A percentile compares a stretch with the other conserved stretches of the same genome.
These are phyloP conservation scores for Meteorus colon DNA, from an alignment of 2,888 invertebrate species.

Conservation along the genomic window DNA sequence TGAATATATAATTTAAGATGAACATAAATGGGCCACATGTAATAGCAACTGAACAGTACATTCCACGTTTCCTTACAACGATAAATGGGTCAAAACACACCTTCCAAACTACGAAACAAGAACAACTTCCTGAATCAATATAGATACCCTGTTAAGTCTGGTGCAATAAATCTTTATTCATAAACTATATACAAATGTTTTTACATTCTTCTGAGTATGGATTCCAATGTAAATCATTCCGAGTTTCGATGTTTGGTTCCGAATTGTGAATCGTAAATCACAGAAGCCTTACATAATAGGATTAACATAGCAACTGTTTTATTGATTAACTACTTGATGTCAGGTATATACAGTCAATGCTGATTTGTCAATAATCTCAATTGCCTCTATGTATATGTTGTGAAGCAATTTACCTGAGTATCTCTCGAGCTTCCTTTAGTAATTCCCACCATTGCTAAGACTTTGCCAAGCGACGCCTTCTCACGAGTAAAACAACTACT, in stretches of 20 bases:
- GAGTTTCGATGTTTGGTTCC: not conserved
- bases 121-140: not conserved
- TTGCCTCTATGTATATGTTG: constrained; percentile 2
- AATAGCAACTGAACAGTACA: too few relatives aligned
- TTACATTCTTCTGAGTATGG: not conserved
- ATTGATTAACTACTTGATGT: constrained; percentile 27
- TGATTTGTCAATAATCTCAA: constrained; percentile 39
- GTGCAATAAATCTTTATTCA: not conserved
- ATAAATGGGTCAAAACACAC: not conserved
- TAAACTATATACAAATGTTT: not conserved
- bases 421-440: constrained; percentile 30
- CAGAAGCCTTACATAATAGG: not conserved
- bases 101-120: not conserved
- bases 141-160: not conserved
- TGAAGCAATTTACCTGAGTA: constrained; percentile 32
- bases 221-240: not conserved
- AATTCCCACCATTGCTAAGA: constrained; percentile 1
- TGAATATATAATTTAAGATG: too few relatives aligned
- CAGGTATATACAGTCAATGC: constrained; percentile 17
- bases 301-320: constrained; percentile 1
- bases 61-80: constrained; percentile 7
- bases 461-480: constrained; percentile 23
- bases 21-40: too few relatives aligned
- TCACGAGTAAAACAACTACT: constrained; percentile 20
- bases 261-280: not conserved